Conservation (phyloP, 2,113 vertebrate genomes). For the Phainopepla nitens region DNA sequence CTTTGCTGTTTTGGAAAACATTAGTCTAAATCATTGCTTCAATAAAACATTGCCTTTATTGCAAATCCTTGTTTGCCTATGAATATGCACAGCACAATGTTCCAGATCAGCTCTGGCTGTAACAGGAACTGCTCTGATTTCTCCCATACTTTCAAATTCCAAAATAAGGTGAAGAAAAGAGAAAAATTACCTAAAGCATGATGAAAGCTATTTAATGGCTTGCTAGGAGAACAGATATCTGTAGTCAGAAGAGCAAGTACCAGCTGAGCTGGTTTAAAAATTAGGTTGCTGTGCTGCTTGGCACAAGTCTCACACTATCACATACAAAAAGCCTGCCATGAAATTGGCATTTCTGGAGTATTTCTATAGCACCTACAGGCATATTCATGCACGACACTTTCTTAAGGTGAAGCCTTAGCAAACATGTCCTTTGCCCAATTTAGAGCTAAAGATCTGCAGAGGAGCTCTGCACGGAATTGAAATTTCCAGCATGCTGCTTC, state of each 20-base stretch:
- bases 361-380: background rate
- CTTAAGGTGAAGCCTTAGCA: background rate
- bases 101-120: background rate
- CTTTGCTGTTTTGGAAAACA: background rate
- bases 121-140: background rate
- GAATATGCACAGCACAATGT: fast-evolving
- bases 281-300: background rate
- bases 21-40: background rate
- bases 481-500: background rate
- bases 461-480: background rate
- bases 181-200: background rate
- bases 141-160: background rate
- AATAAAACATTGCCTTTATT: background rate
- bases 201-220: background rate
- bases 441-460: background rate
- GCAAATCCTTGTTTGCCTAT: background rate
- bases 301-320: background rate
- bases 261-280: background rate
- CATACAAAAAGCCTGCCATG: background rate
- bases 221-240: background rate
- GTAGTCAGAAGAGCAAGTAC: background rate
- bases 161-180: background rate
- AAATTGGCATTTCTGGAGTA: background rate
- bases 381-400: background rate
- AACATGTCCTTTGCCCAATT: background rate